Evolutionary conservation across 2,888 invertebrate genomes (phyloP), one percentile per base, ranked within the genome.

Genomic region (Lithodes maja): DNA sequence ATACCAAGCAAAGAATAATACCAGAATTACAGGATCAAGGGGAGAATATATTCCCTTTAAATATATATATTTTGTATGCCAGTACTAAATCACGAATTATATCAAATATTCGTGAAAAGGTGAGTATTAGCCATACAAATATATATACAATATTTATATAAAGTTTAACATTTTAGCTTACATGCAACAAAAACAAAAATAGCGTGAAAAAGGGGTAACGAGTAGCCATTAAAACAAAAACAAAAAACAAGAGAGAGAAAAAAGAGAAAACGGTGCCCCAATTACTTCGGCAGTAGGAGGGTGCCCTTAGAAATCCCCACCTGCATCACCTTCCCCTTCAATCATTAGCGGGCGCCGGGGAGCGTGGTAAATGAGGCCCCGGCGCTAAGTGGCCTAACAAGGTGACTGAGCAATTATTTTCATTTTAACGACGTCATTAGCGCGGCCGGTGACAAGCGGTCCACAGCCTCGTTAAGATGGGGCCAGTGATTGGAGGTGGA

Each of bases 361-460:
- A 83, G 83, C 83, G 87, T 83, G 87, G 75, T 87, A 87, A 87
- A 87, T 83, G 87, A 87, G 87, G 87, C 87, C 87, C 87, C 53
- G 78, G 78, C 87, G 87, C 83, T 87, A 87, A 87, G 87, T 87
- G 87, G 87, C 87, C 83, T 87, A 87, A 87, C 87, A 87, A 87
- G 87, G 87, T 87, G 87, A 87, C 87, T 87, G 87, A 87, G 83
- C 87, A 87, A 87, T 87, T 87, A 87, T 87, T 87, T 87, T 87
- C 87, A 87, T 87, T 87, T 87, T 87, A 87, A 87, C 87, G 87
- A 87, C 83, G 87, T 87, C 87, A 87, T 87, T 87, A 87, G 87
- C 87, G 87, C 87, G 55, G 83, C 87, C 77, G 83, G 87, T 87
- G 87, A 87, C 87, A 87, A 87, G 87, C 83, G 87, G 87, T 61